Conservation (phyloP, 2,888 invertebrate species). For the Pteria penguin region DNA sequence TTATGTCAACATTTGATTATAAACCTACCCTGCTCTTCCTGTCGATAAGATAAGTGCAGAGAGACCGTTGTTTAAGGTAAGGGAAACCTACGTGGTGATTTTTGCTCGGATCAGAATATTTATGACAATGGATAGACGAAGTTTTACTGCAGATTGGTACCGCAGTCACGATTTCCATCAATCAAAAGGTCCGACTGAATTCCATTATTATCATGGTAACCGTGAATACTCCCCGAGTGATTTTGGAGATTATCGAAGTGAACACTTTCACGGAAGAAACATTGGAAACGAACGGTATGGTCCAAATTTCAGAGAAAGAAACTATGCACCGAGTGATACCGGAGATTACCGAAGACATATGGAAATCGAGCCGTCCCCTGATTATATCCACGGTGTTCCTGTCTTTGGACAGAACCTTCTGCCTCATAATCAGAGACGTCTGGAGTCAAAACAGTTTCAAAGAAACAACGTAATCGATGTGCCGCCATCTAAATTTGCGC, state of each 20-base stretch:
- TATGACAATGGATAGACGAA: constrained; percentile 19
- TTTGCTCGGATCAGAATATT: too few species aligned
- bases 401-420: background rate
- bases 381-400: background rate
- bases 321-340: constrained; percentile 3
- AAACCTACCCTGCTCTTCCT: too few species aligned
- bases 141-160: constrained; percentile 16
- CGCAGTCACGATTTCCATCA: background rate
- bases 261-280: background rate
- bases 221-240: constrained; percentile 16
- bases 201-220: background rate
- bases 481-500: background rate
- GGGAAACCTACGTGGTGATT: too few species aligned
- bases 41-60: too few species aligned
- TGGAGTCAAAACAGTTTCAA: background rate
- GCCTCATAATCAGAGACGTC: background rate
- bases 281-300: background rate
- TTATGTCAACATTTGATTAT: too few species aligned
- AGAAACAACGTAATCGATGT: too few species aligned
- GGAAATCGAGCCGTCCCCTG: background rate
- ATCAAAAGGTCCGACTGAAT: background rate
- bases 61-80: too few species aligned
- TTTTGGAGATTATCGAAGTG: constrained; percentile 14
- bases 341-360: background rate
- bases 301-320: background rate